These are phyloP conservation scores for Onychomys arenicola DNA, from an alignment of 2,797 vertebrate species.

Conservation along the genomic window DNA sequence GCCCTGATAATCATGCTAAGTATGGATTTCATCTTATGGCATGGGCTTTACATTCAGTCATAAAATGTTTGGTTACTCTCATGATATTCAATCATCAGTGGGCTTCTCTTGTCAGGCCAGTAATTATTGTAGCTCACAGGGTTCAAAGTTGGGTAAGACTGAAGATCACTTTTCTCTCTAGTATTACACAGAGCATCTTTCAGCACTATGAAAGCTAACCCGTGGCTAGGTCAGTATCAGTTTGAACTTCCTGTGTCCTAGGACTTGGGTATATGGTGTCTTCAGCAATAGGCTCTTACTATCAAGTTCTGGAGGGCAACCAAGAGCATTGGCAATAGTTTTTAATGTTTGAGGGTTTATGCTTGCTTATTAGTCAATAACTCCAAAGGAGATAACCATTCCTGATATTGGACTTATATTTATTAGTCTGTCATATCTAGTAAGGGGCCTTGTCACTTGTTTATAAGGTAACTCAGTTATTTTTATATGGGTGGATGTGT, in stretches of 20 bases:
- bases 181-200: background rate
- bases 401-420: background rate
- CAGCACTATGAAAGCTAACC: background rate
- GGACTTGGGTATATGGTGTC: background rate
- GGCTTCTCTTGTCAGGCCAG: background rate
- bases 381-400: background rate
- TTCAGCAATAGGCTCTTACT: background rate
- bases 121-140: background rate
- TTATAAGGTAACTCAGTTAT: background rate
- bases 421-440: background rate
- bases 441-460: background rate
- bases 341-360: background rate
- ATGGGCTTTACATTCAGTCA: background rate
- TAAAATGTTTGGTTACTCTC: background rate
- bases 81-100: background rate
- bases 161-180: background rate
- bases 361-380: background rate
- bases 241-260: background rate
- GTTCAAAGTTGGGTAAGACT: background rate
- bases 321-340: background rate
- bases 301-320: background rate
- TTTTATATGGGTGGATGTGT: background rate
- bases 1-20: background rate
- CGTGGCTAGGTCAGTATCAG: background rate
- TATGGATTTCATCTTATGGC: background rate